Percentiles rank a stretch among this genome's conserved stretches.
These are phyloP conservation scores for Eufriesea mexicana DNA, from an alignment of 1,140 invertebrate genomes.

Conservation along the genomic window DNA sequence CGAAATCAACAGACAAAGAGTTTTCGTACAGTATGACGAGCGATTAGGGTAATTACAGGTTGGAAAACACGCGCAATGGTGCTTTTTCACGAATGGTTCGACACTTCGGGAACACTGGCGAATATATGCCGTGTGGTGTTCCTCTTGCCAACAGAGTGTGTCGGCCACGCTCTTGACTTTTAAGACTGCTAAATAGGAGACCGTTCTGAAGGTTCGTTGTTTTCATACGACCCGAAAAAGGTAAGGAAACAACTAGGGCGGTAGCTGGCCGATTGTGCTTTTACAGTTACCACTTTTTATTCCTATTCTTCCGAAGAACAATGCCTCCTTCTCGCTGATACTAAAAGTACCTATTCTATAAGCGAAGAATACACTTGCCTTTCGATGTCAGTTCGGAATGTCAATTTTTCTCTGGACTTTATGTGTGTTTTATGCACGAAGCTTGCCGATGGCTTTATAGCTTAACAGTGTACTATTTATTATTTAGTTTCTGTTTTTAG, in stretches of 20 bases:
- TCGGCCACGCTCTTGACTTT: constrained; percentile 72
- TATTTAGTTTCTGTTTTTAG: no score
- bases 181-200: constrained; percentile 63
- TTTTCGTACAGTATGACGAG: neutral
- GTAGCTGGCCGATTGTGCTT: neutral
- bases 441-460: no score
- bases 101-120: constrained; percentile 50
- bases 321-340: neutral
- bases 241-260: constrained; percentile 23
- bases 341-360: no score
- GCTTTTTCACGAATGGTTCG: constrained; percentile 46
- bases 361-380: no score
- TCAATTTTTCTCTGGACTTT: no score
- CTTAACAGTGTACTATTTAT: no score
- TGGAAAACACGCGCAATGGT: constrained; percentile 22
- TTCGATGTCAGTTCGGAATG: no score
- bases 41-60: constrained; percentile 28
- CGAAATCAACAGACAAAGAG: neutral
- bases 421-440: no score
- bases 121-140: constrained; percentile 54
- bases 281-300: constrained; percentile 26
- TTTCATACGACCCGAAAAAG: constrained; percentile 27
- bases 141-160: constrained; percentile 71
- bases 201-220: constrained; percentile 47
- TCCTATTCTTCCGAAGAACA: neutral